Conservation (phyloP, 2,113 vertebrate genomes). For the Procavia capensis region DNA sequence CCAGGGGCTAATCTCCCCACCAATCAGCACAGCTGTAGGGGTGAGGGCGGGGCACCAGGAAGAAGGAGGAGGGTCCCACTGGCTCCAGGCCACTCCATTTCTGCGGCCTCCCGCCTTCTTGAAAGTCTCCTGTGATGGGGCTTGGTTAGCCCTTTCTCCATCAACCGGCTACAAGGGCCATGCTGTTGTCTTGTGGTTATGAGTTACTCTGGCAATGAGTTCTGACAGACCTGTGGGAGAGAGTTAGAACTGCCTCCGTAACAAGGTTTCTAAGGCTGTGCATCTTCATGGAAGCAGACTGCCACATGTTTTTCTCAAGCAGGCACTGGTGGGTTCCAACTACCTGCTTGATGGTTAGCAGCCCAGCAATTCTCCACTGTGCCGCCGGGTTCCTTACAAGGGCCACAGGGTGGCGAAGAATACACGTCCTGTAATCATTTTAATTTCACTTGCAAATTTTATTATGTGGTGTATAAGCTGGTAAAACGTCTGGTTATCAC, state of each 20-base stretch:
- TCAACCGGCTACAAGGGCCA: too few relatives aligned
- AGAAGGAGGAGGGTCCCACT: accelerated
- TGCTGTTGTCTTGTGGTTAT: too few relatives aligned
- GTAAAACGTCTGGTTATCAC: neutral
- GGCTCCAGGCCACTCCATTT: neutral
- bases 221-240: too few relatives aligned
- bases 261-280: neutral
- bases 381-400: too few relatives aligned
- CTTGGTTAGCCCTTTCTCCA: neutral
- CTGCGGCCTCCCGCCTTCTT: too few relatives aligned
- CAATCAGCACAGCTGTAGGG: neutral
- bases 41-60: too few relatives aligned
- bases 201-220: too few relatives aligned
- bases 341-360: too few relatives aligned
- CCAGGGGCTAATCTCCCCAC: neutral
- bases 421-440: neutral
- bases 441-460: neutral
- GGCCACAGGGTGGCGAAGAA: neutral
- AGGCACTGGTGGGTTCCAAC: too few relatives aligned
- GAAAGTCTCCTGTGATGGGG: neutral
- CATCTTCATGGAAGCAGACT: neutral
- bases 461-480: neutral
- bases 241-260: neutral
- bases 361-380: too few relatives aligned
- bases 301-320: too few relatives aligned